A percentile compares a stretch with the other conserved stretches of the same genome.
Conservation (phyloP, 2,797 vertebrate genomes). For the Tokudaia muenninki region DNA sequence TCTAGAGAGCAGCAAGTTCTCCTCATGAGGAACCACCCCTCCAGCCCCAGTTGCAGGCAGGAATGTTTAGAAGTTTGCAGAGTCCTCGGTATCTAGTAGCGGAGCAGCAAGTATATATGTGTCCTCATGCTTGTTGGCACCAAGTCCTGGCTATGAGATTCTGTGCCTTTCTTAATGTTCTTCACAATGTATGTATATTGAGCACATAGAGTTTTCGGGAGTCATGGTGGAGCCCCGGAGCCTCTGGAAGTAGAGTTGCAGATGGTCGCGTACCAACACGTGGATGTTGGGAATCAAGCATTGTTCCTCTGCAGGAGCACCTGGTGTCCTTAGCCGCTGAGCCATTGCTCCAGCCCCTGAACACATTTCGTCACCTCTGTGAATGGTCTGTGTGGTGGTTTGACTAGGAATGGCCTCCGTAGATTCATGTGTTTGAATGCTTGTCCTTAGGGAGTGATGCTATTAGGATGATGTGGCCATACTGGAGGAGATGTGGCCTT, state of each 20-base stretch:
- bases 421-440: neutral
- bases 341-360: too few species aligned
- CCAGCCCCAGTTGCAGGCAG: neutral
- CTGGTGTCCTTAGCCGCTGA: neutral
- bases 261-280: neutral
- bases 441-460: neutral
- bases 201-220: neutral
- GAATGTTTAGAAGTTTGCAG: conserved; percentile 12
- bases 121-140: too few species aligned
- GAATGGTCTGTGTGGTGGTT: neutral
- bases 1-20: neutral
- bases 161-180: neutral
- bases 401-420: neutral
- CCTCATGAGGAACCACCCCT: accelerated
- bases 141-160: neutral
- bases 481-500: neutral
- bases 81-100: neutral
- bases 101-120: neutral
- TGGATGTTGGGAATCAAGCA: neutral
- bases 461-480: neutral
- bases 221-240: neutral
- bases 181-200: neutral
- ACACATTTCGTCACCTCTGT: conserved; percentile 22
- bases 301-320: neutral
- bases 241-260: neutral